Evolutionary conservation across 2,888 invertebrate genomes (phyloP).

Genomic region (Pelosia muscerda): DNA sequence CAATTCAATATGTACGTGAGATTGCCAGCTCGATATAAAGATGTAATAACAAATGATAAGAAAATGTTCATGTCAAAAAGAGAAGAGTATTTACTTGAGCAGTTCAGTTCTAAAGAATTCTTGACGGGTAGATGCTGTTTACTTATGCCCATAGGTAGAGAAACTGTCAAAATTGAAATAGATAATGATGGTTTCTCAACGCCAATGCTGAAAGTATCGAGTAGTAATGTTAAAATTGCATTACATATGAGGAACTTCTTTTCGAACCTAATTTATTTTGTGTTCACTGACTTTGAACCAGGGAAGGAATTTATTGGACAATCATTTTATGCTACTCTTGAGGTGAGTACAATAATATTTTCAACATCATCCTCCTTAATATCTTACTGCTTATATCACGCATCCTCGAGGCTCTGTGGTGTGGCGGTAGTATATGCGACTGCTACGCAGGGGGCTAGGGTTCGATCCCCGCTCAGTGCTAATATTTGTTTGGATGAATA

Average conservation of each 20-base stretch:
- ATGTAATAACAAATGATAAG: conserved; percentile 51
- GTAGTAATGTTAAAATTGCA: conserved; percentile 59
- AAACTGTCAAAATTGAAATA: conserved; percentile 61
- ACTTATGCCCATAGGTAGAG: conserved; percentile 57
- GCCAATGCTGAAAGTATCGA: conserved; percentile 61
- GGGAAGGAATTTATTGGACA: conserved; percentile 59
- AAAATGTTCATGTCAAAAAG: conserved; percentile 53
- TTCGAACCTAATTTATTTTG: conserved; percentile 61
- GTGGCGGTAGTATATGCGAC: no score
- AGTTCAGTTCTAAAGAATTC: conserved; percentile 64
- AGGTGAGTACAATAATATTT: conserved; percentile 67
- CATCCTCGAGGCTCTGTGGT: no score
- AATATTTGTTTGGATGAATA: no score
- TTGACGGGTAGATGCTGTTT: conserved; percentile 59
- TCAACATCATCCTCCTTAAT: no score
- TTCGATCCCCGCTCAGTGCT: no score
- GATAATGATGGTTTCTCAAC: conserved; percentile 65
- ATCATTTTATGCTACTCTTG: conserved; percentile 64
- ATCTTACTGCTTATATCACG: no score
- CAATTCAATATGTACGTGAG: conserved; percentile 64
- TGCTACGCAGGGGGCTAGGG: no score
- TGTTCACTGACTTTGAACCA: conserved; percentile 43
- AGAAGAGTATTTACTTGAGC: conserved; percentile 54
- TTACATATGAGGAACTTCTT: conserved; percentile 69
- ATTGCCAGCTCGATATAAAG: conserved; percentile 62